phyloP scores from a whole-genome alignment of 2,888 invertebrate species.

The Sphaerophoria rueppellii region DNA sequence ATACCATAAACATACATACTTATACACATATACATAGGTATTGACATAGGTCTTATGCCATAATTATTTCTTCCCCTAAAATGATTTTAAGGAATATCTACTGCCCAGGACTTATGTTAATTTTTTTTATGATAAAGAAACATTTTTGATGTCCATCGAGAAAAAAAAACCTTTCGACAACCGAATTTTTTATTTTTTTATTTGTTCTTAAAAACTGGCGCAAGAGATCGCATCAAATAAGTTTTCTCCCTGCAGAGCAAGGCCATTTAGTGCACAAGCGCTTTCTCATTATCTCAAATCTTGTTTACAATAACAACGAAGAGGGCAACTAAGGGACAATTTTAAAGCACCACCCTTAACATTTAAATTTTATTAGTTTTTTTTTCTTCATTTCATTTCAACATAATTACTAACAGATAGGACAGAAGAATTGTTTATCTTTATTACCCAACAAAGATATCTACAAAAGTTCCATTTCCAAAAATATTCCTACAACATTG shows the following conservation, averaged over 20 bases:
- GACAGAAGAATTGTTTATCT: constrained; percentile 46
- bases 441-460: constrained; percentile 44
- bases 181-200: too few relatives aligned
- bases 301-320: constrained; percentile 33
- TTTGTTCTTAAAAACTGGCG: not conserved
- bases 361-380: constrained; percentile 3
- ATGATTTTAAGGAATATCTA: not conserved
- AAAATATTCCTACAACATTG: not conserved
- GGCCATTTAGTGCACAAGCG: constrained; percentile 41
- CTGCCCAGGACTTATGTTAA: constrained; percentile 2
- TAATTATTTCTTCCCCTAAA: not conserved
- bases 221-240: constrained; percentile 10
- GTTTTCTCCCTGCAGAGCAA: constrained; percentile 34
- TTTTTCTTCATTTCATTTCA: constrained; percentile 20
- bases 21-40: not conserved
- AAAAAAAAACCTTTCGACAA: too few relatives aligned
- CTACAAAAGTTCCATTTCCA: constrained; percentile 30
- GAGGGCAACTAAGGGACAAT: constrained; percentile 14
- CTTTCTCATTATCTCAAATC: constrained; percentile 52
- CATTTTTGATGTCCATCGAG: not conserved
- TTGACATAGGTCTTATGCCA: not conserved
- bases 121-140: not conserved
- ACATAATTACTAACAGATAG: constrained; percentile 48
- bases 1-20: not conserved
- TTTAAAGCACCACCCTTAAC: constrained; percentile 18